phyloP scores from a whole-genome alignment of 2,888 invertebrate genomes.

The Eudasyphora cyanicolor region DNA sequence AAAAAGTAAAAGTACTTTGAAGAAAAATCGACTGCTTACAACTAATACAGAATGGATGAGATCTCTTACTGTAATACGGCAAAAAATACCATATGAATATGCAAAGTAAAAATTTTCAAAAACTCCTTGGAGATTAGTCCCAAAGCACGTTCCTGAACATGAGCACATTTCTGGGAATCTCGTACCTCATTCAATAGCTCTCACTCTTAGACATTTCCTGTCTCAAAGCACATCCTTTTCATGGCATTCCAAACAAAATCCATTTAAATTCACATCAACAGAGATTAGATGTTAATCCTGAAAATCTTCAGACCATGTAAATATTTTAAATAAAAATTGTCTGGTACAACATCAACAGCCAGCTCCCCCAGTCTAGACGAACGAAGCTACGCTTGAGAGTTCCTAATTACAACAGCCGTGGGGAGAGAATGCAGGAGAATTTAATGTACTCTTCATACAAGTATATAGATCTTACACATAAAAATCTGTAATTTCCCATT shows the following conservation, averaged over 20 bases:
- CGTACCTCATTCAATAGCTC: too few relatives aligned
- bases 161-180: too few relatives aligned
- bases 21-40: too few relatives aligned
- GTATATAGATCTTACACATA: background rate
- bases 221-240: background rate
- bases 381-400: conserved; percentile 59
- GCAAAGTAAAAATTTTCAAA: too few relatives aligned
- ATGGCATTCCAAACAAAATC: background rate
- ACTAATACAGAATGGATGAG: too few relatives aligned
- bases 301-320: background rate
- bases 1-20: too few relatives aligned
- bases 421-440: background rate
- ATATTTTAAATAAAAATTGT: background rate
- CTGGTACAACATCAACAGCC: background rate
- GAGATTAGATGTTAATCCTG: conserved; percentile 1
- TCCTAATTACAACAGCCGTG: conserved; percentile 52
- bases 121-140: too few relatives aligned
- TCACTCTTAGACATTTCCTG: background rate
- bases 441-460: background rate
- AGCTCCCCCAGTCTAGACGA: conserved; percentile 53
- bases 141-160: too few relatives aligned
- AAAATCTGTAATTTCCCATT: conserved; percentile 30
- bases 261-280: background rate
- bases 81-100: too few relatives aligned
- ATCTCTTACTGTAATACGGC: too few relatives aligned